Percentiles rank a stretch among this genome's conserved stretches.
Evolutionary conservation across 53 echinoderm and acorn worm genomes (phyloP).

Genomic region (Holothuria scabra): DNA sequence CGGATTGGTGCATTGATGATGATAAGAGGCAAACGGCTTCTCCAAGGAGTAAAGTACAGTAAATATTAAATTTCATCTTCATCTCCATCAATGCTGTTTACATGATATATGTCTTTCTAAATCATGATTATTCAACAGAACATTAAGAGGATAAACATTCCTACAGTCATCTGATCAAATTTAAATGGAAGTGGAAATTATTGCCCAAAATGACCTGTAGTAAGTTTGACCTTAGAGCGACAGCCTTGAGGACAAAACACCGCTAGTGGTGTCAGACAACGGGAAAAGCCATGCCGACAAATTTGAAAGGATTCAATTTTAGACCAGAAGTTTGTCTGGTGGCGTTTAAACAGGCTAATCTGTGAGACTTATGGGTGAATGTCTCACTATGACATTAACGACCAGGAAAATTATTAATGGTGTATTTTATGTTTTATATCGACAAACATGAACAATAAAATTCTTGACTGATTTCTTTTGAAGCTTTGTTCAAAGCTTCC

Average conservation of each 20-base stretch:
- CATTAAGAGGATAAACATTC: background rate
- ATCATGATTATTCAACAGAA: background rate
- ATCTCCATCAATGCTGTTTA: background rate
- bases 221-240: background rate
- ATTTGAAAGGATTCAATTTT: too few relatives aligned
- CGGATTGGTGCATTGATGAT: background rate
- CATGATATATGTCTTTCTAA: background rate
- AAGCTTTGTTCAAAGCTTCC: too few relatives aligned
- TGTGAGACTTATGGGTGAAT: too few relatives aligned
- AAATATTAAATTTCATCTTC: constrained; percentile 10
- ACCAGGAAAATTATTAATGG: too few relatives aligned
- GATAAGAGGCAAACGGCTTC: constrained; percentile 4
- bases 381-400: too few relatives aligned
- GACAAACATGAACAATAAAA: too few relatives aligned
- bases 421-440: too few relatives aligned
- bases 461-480: too few relatives aligned
- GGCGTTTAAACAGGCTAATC: too few relatives aligned
- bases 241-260: constrained; percentile 8
- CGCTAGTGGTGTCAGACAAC: background rate
- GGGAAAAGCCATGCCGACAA: background rate
- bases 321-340: too few relatives aligned
- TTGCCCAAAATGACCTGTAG: background rate
- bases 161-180: background rate
- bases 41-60: constrained; percentile 14
- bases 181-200: constrained; percentile 17